Base-by-base conservation (phyloP, 1,140 invertebrate genomes). In the Vollenhovia emeryi region DNA sequence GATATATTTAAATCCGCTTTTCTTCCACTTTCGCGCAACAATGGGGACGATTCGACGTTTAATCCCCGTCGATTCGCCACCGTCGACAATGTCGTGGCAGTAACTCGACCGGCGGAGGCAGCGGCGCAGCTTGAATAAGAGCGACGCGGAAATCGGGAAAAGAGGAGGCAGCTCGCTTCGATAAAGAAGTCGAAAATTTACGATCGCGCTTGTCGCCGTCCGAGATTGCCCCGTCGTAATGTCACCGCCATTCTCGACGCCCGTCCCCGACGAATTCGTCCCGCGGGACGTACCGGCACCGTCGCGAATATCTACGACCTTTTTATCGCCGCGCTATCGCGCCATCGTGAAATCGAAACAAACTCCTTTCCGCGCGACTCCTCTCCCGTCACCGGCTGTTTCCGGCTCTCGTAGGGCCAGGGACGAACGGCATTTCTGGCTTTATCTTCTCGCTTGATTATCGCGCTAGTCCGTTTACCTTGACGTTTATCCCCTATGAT, bases 191-290 rank as follows among this genome's bases (percentile, higher is more conserved):
- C 68, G 86, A 85, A 52, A 73, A 79, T 88, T 87, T 85, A 85
- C 62, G 85, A 59, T 15, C 43, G 9, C 78, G 68, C 80, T 76
- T 84, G 86, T 87, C 68, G 30, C 18, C 30, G 21, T 75, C 52
- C 60, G 90, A 84, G 68, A 90, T 87, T 89, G 85, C 74, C 66
- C 62, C 78, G 79, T 85, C 74, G 78, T 82, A 85, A 86, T 84
- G 80, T 90, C 88, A 85, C 66, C 85, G 80, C 88, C 50, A 73
- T 71, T 57, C 78, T 55, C 78, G 64, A 55, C 36, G 33, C 48
- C 73, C 52, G n/a, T 30, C n/a, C 27, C 9, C 84, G 52, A 76
- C 36, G 75, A 74, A 69, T 83, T 76, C 64, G 85, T 89, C 89
- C 89, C 85, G 75, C 83, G 87, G 79, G 69, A 85, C 75, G 69